Conservation (phyloP, 2,797 vertebrate genomes). For the Cetoscarus ocellatus region DNA sequence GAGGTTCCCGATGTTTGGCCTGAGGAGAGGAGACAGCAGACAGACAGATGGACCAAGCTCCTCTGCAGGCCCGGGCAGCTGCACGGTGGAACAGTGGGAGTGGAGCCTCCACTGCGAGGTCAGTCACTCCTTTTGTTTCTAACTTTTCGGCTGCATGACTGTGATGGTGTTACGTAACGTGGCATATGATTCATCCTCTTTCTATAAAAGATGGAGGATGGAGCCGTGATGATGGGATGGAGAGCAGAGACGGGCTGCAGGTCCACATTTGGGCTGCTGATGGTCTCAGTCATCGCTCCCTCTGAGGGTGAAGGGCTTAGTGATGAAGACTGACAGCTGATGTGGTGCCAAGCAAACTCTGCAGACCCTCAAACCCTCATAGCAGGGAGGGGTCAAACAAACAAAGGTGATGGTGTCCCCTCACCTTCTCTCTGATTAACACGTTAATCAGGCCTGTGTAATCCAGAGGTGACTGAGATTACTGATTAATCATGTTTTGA, state of each 20-base stretch:
- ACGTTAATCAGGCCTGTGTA: too few relatives aligned
- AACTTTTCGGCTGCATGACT: slow-evolving; percentile 24
- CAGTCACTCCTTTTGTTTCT: slow-evolving; percentile 8
- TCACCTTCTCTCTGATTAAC: too few relatives aligned
- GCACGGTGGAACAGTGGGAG: slow-evolving; percentile 27
- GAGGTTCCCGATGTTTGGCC: slow-evolving; percentile 63
- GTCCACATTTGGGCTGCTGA: slow-evolving; percentile 3
- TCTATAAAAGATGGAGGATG: slow-evolving; percentile 39
- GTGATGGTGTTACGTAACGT: slow-evolving; percentile 41
- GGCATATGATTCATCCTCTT: slow-evolving; percentile 49
- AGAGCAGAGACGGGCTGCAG: not conserved
- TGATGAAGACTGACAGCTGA: not conserved
- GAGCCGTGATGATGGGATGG: slow-evolving; percentile 19
- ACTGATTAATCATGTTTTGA: too few relatives aligned
- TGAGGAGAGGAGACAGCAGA: slow-evolving; percentile 42
- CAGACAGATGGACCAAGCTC: not conserved
- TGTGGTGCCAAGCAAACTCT: too few relatives aligned
- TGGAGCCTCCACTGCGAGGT: slow-evolving; percentile 28
- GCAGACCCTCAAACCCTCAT: not conserved
- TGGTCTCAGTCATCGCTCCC: not conserved
- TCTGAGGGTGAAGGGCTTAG: not conserved
- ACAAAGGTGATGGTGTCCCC: too few relatives aligned
- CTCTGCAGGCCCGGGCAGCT: too few relatives aligned
- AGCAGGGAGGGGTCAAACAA: not conserved
- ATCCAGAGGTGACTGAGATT: too few relatives aligned